Evolutionary conservation across 2,797 vertebrate genomes (phyloP).

Genomic region (Pseudochirops corinnae): DNA sequence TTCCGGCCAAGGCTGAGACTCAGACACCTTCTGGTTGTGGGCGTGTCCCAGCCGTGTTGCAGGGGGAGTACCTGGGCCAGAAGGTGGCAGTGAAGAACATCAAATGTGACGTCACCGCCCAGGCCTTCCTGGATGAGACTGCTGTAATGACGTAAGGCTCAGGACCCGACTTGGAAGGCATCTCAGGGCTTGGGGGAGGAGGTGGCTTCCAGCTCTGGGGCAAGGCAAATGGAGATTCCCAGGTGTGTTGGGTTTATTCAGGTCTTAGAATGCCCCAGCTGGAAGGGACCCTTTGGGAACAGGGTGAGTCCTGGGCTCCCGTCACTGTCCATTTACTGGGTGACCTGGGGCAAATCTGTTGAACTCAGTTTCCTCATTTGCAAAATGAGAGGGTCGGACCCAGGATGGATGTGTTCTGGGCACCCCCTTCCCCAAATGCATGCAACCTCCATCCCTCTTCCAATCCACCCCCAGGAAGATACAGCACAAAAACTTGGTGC

Average conservation of each 20-base stretch:
- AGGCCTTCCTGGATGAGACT: slow-evolving; percentile 93
- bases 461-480: slow-evolving; percentile 89
- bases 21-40: neutral
- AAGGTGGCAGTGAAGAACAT: slow-evolving; percentile 95
- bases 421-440: accelerated
- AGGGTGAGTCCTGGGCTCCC: neutral
- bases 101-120: slow-evolving; percentile 93
- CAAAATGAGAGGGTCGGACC: neutral
- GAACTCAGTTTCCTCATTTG: neutral
- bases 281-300: neutral
- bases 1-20: neutral
- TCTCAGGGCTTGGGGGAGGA: accelerated
- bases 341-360: neutral
- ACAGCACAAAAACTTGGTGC: slow-evolving; percentile 93
- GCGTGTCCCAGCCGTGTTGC: slow-evolving; percentile 87
- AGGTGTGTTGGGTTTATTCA: neutral
- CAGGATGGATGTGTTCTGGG: neutral
- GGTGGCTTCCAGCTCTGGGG: neutral
- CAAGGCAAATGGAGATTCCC: neutral
- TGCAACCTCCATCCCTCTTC: accelerated
- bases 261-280: neutral
- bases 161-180: neutral
- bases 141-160: slow-evolving; percentile 93
- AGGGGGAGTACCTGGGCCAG: slow-evolving; percentile 92
- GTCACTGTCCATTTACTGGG: neutral